Conservation (phyloP, 2,113 vertebrate species). For the Aviceda subcristata region DNA sequence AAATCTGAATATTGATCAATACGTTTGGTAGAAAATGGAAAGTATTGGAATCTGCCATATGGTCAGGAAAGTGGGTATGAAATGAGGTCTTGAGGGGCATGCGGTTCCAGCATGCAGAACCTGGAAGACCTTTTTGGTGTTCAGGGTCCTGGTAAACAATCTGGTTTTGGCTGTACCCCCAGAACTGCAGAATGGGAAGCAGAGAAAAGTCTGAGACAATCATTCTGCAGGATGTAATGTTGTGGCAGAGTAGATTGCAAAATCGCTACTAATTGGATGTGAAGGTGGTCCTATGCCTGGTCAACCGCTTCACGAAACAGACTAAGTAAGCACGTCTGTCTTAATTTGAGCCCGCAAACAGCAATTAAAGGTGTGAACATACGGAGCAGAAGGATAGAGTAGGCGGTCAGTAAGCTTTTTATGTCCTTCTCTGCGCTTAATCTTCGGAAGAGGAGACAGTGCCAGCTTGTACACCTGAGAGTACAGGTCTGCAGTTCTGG, state of each 20-base stretch:
- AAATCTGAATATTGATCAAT: neutral
- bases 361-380: neutral
- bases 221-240: neutral
- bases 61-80: neutral
- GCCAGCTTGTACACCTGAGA: neutral
- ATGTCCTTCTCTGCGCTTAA: neutral
- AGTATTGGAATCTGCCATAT: neutral
- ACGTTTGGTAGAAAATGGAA: neutral
- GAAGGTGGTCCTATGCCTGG: neutral
- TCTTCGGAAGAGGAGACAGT: neutral
- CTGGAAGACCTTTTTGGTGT: neutral
- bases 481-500: neutral
- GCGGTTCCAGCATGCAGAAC: neutral
- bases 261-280: neutral
- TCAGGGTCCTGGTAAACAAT: neutral
- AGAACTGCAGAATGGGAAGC: neutral
- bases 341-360: neutral
- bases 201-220: neutral
- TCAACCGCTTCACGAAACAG: neutral
- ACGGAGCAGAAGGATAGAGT: neutral
- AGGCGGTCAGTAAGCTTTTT: neutral
- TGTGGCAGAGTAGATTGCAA: neutral
- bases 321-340: neutral
- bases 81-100: rapidly evolving
- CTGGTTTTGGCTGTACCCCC: neutral